These are phyloP conservation scores for Troides oblongomaculatus DNA, from an alignment of 2,888 invertebrate genomes.

Conservation along the genomic window DNA sequence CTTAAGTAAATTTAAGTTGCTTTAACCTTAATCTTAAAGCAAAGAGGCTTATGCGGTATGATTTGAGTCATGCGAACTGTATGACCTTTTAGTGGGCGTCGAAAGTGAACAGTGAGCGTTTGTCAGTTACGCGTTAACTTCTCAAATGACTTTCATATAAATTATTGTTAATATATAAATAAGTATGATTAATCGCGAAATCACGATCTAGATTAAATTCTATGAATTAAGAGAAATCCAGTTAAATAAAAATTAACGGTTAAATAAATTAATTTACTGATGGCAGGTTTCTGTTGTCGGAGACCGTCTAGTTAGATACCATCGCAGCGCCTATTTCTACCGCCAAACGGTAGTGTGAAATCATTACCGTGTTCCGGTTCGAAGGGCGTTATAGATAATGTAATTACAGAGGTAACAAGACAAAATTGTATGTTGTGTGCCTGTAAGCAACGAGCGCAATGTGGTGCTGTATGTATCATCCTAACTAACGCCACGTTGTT, in stretches of 20 bases:
- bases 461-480: too few relatives aligned
- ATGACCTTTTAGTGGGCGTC: slow-evolving; percentile 7
- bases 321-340: too few relatives aligned
- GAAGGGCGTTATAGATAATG: too few relatives aligned
- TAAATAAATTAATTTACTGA: too few relatives aligned
- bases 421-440: too few relatives aligned
- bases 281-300: too few relatives aligned
- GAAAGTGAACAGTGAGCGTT: slow-evolving; percentile 5
- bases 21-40: slow-evolving; percentile 2
- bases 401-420: too few relatives aligned
- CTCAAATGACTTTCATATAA: not conserved
- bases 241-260: not conserved
- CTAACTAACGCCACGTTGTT: too few relatives aligned
- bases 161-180: not conserved
- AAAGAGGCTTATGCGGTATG: not conserved
- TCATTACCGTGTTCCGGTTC: too few relatives aligned
- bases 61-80: slow-evolving; percentile 5
- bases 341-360: too few relatives aligned
- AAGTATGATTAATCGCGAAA: not conserved
- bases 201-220: not conserved
- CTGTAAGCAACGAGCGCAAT: too few relatives aligned
- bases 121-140: not conserved
- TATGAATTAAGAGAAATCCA: not conserved
- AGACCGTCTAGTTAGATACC: too few relatives aligned
- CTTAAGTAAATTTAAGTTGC: not conserved